These are phyloP conservation scores for Ciconia stormi DNA, from an alignment of 2,113 vertebrate genomes.

Conservation along the genomic window DNA sequence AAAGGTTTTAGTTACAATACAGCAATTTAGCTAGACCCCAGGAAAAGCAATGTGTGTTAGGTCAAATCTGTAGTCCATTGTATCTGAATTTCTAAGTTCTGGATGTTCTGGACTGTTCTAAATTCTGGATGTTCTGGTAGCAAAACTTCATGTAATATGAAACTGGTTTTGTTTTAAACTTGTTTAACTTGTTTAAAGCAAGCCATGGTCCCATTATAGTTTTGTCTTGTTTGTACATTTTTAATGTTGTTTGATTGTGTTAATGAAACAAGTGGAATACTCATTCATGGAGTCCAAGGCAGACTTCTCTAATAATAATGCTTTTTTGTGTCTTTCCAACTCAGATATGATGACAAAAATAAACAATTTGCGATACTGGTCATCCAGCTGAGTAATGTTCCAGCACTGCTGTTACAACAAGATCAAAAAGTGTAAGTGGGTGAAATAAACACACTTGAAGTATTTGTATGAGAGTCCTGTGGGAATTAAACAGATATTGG, in stretches of 20 bases:
- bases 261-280: background rate
- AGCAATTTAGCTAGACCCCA: background rate
- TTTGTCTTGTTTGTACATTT: background rate
- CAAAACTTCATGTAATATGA: background rate
- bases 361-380: slow-evolving; percentile 88
- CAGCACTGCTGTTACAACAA: slow-evolving; percentile 80
- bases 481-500: background rate
- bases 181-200: background rate
- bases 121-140: background rate
- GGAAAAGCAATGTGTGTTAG: background rate
- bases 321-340: slow-evolving; percentile 37
- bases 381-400: slow-evolving; percentile 85
- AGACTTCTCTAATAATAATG: background rate
- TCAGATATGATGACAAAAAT: slow-evolving; percentile 86
- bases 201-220: background rate
- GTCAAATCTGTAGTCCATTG: background rate
- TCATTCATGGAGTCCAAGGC: background rate
- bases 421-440: slow-evolving; percentile 87
- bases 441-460: background rate
- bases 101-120: background rate
- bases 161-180: background rate
- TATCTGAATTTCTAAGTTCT: background rate
- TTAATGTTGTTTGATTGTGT: background rate
- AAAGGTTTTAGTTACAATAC: background rate
- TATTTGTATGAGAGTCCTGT: background rate